These are phyloP conservation scores for Thalassaphorura encarpata DNA, from an alignment of 1,140 invertebrate genomes.

Conservation along the genomic window DNA sequence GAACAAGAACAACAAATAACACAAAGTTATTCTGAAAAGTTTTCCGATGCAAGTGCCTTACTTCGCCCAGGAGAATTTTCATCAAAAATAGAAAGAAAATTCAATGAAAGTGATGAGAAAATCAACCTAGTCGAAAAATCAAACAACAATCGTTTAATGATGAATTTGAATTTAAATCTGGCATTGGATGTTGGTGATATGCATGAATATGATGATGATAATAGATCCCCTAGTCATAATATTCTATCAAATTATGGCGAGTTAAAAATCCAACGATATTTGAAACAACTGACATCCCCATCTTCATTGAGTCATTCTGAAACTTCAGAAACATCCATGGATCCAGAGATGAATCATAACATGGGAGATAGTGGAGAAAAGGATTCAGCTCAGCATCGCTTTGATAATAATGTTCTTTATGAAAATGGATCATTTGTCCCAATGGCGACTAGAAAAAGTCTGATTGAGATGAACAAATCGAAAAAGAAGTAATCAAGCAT, in stretches of 20 bases:
- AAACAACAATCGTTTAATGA: too few species aligned
- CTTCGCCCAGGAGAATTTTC: too few species aligned
- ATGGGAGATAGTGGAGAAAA: not conserved
- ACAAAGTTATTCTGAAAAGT: too few species aligned
- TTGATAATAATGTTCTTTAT: constrained; percentile 23
- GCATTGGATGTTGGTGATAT: too few species aligned
- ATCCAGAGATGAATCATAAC: not conserved
- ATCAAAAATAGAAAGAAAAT: too few species aligned
- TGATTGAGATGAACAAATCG: constrained; percentile 32
- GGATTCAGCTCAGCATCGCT: not conserved
- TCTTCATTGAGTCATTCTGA: not conserved
- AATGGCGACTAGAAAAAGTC: constrained; percentile 23
- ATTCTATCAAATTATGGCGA: constrained; percentile 28
- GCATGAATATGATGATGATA: too few species aligned
- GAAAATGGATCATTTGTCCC: constrained; percentile 31
- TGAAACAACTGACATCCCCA: constrained; percentile 24
- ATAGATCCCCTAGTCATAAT: constrained; percentile 7
- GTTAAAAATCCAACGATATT: constrained; percentile 30
- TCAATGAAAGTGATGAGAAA: too few species aligned
- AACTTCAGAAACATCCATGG: not conserved
- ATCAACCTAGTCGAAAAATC: too few species aligned
- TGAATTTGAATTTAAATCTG: too few species aligned
- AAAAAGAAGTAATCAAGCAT: constrained; percentile 3
- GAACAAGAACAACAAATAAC: too few species aligned
- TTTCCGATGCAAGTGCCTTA: too few species aligned